Base-by-base conservation (phyloP, 2,888 invertebrate species). In the Chelonus formosanus region DNA sequence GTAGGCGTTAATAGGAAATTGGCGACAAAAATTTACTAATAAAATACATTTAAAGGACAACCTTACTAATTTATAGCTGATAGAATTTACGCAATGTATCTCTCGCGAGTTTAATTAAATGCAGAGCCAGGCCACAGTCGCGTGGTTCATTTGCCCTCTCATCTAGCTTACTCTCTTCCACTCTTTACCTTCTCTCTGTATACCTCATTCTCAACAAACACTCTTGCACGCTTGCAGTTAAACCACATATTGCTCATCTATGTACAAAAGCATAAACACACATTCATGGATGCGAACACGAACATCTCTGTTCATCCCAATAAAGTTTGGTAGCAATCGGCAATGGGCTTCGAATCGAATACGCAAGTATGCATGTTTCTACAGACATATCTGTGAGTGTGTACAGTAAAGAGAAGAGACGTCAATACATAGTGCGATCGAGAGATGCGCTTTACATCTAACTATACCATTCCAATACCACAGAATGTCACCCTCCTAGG, bases 31-130 rank as follows among this genome's bases (percentile, higher is more conserved):
- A 40, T 40, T 40, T 3, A 48, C 48, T 48, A 74, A 74, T 74
- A 71, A 74, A 74, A 73, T 74, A 72, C 73, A 73, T 71, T 70
- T 71, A 72, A 69, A 71, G 71, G 70, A 74, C 71, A 74, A 76
- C 73, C 72, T 73, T 74, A 75, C 75, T 76, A 52, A 59, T 54
- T 76, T 76, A 76, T 74, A 73, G 71, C 72, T 76, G 74, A 76
- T 76, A 74, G 74, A 74, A 76, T 76, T 73, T 76, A 71, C 74
- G 70, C 73, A 71, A 74, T 74, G 72, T 73, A 74, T 76, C 52
- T 63, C 74, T 71, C 71, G 71, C 71, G 73, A 74, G 74, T 76
- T 76, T 76, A 76, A 76, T 76, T 76, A 76, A 76, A 76, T 76
- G 72, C 73, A 71, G 40, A 40, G 73, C 73, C 69, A 71, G 72